A percentile compares a stretch with the other conserved stretches of the same genome.
phyloP scores from a whole-genome alignment of 1,140 invertebrate genomes.

The Tribolium madens region DNA sequence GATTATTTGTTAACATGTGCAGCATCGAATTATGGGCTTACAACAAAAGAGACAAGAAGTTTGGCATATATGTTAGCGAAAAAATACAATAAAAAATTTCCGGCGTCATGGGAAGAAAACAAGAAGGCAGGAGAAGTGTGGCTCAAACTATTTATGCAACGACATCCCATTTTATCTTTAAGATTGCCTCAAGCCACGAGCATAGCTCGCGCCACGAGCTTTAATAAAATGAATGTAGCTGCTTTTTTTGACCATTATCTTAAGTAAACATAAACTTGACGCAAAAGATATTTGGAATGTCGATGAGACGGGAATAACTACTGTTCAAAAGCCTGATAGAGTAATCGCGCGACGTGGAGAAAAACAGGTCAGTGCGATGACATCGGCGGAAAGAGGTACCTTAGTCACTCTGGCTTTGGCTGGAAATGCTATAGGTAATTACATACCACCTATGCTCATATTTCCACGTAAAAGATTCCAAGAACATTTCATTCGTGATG shows the following conservation, averaged over 20 bases:
- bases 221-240: constrained; percentile 66
- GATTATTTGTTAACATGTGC: too few relatives aligned
- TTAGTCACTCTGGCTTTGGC: constrained; percentile 65
- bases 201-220: constrained; percentile 66
- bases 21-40: too few relatives aligned
- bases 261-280: constrained; percentile 58
- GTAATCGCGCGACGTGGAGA: constrained; percentile 61
- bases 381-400: constrained; percentile 65
- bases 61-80: constrained; percentile 57
- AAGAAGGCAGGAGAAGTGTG: constrained; percentile 65
- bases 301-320: constrained; percentile 67
- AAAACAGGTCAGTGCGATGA: constrained; percentile 67
- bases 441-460: constrained; percentile 17
- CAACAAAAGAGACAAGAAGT: constrained; percentile 52
- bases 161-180: constrained; percentile 66
- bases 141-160: constrained; percentile 66
- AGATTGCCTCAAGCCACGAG: constrained; percentile 66
- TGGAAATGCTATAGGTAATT: constrained; percentile 46
- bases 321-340: constrained; percentile 65
- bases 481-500: not conserved
- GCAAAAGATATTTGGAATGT: constrained; percentile 66
- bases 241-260: constrained; percentile 62
- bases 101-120: constrained; percentile 60
- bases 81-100: constrained; percentile 55
- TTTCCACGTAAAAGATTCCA: constrained; percentile 2